Percentiles rank a stretch among this genome's conserved stretches.
Conservation (phyloP, 2,888 invertebrate species). For the Meiosimyza platycephala region DNA sequence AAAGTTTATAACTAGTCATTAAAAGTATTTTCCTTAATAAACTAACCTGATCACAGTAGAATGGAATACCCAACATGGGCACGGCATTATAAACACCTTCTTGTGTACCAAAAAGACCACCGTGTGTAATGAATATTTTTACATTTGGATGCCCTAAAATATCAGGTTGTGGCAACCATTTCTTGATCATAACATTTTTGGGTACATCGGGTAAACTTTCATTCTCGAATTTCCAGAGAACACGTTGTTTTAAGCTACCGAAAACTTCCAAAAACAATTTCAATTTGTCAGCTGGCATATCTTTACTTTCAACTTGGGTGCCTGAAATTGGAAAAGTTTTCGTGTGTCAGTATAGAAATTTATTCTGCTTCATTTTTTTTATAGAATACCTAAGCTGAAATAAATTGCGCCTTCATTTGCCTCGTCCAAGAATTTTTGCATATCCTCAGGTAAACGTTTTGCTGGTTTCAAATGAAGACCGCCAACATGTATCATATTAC, state of each 20-base stretch:
- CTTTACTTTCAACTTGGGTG: slow-evolving; percentile 66
- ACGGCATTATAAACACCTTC: slow-evolving; percentile 66
- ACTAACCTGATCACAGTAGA: slow-evolving; percentile 67
- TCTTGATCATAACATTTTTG: slow-evolving; percentile 66
- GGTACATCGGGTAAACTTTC: slow-evolving; percentile 63
- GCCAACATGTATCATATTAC: slow-evolving; percentile 69
- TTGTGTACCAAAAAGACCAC: slow-evolving; percentile 66
- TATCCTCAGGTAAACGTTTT: slow-evolving; percentile 59
- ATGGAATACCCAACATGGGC: slow-evolving; percentile 68
- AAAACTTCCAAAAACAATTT: slow-evolving; percentile 66
- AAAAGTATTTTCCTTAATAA: neutral
- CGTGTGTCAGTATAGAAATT: neutral
- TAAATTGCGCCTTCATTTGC: slow-evolving; percentile 68
- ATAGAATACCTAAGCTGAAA: slow-evolving; percentile 66
- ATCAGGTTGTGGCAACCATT: slow-evolving; percentile 71
- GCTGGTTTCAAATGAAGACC: slow-evolving; percentile 70
- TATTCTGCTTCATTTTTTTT: slow-evolving; percentile 11
- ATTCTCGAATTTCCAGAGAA: slow-evolving; percentile 69
- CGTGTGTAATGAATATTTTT: slow-evolving; percentile 68
- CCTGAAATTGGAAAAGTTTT: slow-evolving; percentile 52
- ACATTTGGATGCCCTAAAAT: slow-evolving; percentile 68
- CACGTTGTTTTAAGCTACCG: slow-evolving; percentile 63
- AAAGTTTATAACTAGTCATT: too few species aligned
- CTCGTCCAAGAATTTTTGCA: slow-evolving; percentile 65
- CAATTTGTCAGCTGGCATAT: slow-evolving; percentile 64